These are phyloP conservation scores for Halcyon senegalensis DNA, from an alignment of 2,113 vertebrate genomes.

Conservation along the genomic window DNA sequence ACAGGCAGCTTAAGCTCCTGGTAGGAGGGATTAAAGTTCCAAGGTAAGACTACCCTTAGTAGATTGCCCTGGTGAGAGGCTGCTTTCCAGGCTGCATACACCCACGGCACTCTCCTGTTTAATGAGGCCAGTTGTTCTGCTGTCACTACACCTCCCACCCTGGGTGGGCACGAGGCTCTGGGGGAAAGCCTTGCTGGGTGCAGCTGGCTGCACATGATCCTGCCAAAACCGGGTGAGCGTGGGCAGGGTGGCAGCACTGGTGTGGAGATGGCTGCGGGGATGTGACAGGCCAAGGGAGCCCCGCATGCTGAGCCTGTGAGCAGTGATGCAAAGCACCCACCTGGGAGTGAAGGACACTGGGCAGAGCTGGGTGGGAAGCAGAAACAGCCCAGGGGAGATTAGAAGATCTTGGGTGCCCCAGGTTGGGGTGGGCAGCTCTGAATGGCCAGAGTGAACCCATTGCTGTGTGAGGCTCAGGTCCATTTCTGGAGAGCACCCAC, in stretches of 20 bases:
- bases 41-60: not conserved
- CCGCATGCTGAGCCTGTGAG: rapidly evolving
- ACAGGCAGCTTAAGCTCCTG: not conserved
- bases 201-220: not conserved
- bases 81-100: not conserved
- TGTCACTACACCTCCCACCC: not conserved
- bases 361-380: not conserved
- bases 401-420: not conserved
- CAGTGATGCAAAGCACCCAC: not conserved
- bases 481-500: not conserved
- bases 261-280: not conserved
- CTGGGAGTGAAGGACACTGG: not conserved
- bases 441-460: not conserved
- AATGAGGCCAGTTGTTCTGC: not conserved
- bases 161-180: not conserved
- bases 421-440: not conserved
- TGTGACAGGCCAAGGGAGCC: not conserved
- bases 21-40: not conserved
- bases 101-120: not conserved
- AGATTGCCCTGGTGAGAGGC: not conserved
- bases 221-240: not conserved
- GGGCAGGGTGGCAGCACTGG: not conserved
- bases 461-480: rapidly evolving
- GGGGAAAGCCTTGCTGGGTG: not conserved
- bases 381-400: not conserved